Base-by-base conservation (phyloP, 2,888 invertebrate genomes). In the Ectemnius lituratus region DNA sequence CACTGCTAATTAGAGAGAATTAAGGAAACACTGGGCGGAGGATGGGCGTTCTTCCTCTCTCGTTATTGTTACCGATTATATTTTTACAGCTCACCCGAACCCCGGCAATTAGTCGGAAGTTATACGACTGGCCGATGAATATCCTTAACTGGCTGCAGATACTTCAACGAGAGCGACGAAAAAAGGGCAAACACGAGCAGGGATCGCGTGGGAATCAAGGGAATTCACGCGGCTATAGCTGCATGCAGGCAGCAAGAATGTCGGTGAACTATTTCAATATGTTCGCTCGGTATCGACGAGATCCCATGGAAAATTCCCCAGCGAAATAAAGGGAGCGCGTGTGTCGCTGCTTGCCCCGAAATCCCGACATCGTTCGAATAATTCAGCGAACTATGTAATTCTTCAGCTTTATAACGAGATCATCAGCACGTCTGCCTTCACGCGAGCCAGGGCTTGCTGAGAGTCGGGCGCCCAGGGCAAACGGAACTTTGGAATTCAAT, bases 1-100 rank as follows among this genome's bases (percentile, higher is more conserved):
- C 81, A 78, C 37, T 82, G 82, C 83, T 87, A 87, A 88, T 88
- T 86, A 85, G 84, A 82, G 84, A 81, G 70, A 87, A 88, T 87
- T 81, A 81, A 82, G 73, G 73, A 78, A 75, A 75, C 75, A 75
- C 52, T 47, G 67, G 70, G 45, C 5, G 6, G 46, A 28, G 47
- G 46, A 11, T n/a, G 6, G 27, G 28, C 16, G 57, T 14, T 27
- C 62, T 49, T n/a, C 16, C 63, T n/a, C 59, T 59, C 46, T 13
- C 46, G 61, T 62, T 68, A 64, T 70, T 71, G 65, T 77, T 74
- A 63, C 56, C 64, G 65, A 70, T 66, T 67, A 66, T 37, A 37
- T 70, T 72, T 62, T 62, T 52, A 57, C 37, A 2, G 20, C 52
- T 14, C 56, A 52, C 63, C 56, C 37, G 45, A 63, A 62, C 49